Evolutionary conservation across 2,797 vertebrate genomes (phyloP).

Genomic region (Alcedo quadribrachys): DNA sequence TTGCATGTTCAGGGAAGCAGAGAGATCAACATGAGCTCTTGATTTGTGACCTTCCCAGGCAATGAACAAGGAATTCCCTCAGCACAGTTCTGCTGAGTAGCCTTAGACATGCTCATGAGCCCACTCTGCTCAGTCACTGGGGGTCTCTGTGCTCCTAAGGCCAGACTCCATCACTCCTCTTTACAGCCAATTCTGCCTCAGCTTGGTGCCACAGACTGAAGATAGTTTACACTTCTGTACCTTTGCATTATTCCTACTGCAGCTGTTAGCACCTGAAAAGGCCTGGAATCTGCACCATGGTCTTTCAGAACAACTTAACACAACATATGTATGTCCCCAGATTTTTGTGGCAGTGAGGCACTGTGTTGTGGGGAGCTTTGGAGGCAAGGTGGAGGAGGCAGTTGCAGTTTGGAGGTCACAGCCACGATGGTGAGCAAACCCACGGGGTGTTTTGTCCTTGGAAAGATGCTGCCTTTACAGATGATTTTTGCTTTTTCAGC

Average conservation of each 20-base stretch:
- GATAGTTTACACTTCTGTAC: background rate
- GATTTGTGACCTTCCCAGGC: background rate
- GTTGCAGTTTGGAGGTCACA: background rate
- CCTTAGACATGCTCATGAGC: accelerated
- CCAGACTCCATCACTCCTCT: background rate
- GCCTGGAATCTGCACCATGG: background rate
- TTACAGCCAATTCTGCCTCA: background rate
- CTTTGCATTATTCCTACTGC: background rate
- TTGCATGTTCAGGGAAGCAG: background rate
- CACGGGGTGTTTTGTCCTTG: background rate
- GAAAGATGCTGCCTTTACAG: background rate
- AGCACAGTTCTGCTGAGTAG: background rate
- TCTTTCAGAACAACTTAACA: too few species aligned
- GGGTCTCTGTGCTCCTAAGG: background rate
- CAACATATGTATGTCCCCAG: too few species aligned
- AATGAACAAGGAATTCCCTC: background rate
- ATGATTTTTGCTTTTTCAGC: background rate
- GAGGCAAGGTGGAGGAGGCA: background rate
- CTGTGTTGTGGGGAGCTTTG: background rate
- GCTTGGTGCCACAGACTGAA: background rate
- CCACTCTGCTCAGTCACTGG: accelerated
- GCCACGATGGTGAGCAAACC: background rate
- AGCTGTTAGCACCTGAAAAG: background rate
- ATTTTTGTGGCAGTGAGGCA: background rate
- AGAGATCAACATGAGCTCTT: too few species aligned